Percentiles rank a stretch among this genome's conserved stretches.
Conservation (phyloP, 2,888 invertebrate species). For the Cepaea hortensis region DNA sequence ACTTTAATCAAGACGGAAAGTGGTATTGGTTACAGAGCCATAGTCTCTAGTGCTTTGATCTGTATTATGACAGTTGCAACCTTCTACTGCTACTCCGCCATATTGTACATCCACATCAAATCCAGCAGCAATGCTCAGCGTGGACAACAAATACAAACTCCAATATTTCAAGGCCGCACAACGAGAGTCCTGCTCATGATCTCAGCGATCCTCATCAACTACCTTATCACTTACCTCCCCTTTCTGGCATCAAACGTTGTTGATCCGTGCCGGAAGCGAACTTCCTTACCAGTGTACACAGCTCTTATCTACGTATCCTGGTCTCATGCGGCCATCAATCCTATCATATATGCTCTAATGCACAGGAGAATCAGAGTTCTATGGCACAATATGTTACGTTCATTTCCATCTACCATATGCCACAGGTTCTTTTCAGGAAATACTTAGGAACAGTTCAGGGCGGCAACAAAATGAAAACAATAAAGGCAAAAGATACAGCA, state of each 20-base stretch:
- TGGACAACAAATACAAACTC: not conserved
- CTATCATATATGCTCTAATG: constrained; percentile 31
- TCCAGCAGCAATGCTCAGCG: not conserved
- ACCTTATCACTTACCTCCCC: constrained; percentile 22
- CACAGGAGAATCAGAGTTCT: constrained; percentile 2
- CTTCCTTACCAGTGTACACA: not conserved
- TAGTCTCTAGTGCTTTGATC: not conserved
- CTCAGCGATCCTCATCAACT: not conserved
- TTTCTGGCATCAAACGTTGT: not conserved
- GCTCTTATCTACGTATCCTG: constrained; percentile 30
- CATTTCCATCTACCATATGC: too few species aligned
- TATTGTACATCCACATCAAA: not conserved
- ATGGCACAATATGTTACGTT: not conserved
- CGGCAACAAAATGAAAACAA: too few species aligned
- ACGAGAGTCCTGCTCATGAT: constrained; percentile 1
- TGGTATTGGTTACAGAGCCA: not conserved
- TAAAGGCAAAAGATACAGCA: too few species aligned
- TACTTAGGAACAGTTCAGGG: too few species aligned
- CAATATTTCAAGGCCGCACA: not conserved
- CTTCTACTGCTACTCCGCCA: constrained; percentile 32
- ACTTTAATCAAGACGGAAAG: not conserved
- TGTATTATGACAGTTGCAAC: not conserved
- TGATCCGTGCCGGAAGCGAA: constrained; percentile 21
- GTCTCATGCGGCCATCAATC: constrained; percentile 36
- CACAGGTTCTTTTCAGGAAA: too few species aligned